phyloP scores from a whole-genome alignment of 2,888 invertebrate genomes.

The Eupithecia insigniata region DNA sequence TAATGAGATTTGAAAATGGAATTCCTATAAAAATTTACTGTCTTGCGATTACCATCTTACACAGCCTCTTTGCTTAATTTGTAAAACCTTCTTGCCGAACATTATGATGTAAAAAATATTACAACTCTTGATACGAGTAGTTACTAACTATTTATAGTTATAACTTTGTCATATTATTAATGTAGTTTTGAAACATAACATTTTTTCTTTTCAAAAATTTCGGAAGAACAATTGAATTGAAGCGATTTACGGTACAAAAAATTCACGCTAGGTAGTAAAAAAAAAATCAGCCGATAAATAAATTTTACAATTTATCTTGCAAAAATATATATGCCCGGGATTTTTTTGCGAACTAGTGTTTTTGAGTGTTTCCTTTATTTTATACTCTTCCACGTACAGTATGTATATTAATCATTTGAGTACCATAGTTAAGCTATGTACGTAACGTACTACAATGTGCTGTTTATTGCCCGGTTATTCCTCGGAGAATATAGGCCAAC shows the following conservation, averaged over 20 bases:
- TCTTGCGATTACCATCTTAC: too few relatives aligned
- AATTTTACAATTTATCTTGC: background rate
- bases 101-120: too few relatives aligned
- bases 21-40: too few relatives aligned
- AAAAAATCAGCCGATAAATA: background rate
- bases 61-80: too few relatives aligned
- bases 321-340: background rate
- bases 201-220: background rate
- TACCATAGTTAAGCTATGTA: background rate
- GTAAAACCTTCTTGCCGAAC: too few relatives aligned
- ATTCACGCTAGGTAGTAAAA: background rate
- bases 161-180: background rate
- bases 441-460: too few relatives aligned
- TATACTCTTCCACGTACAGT: background rate
- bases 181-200: background rate
- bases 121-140: too few relatives aligned
- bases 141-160: too few relatives aligned
- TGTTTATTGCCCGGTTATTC: slow-evolving; percentile 1
- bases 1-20: too few relatives aligned
- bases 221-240: background rate
- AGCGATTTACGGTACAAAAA: background rate
- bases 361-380: background rate
- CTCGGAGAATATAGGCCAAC: background rate
- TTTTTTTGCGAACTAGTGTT: background rate
- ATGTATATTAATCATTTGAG: background rate